Conservation (phyloP, 2,113 vertebrate genomes). For the Gyps fulvus region DNA sequence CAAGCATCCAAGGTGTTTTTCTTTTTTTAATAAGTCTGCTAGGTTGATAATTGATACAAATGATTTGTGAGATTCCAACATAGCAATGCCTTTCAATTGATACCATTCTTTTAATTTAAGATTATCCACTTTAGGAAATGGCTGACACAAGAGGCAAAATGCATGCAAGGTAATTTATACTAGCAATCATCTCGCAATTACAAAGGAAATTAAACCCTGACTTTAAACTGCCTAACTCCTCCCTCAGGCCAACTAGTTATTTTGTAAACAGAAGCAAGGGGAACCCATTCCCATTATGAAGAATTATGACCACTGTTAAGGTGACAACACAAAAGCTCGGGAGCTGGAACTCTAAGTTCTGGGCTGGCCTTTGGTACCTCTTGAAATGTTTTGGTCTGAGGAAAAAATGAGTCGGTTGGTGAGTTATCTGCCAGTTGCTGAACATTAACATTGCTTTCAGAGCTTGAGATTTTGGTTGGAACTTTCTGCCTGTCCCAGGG, state of each 20-base stretch:
- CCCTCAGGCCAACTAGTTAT: conserved; percentile 59
- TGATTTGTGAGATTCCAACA: conserved; percentile 13
- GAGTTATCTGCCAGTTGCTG: not conserved
- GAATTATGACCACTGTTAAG: conserved; percentile 29
- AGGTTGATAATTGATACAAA: conserved; percentile 38
- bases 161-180: conserved; percentile 55
- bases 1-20: not conserved
- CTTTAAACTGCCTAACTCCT: conserved; percentile 59
- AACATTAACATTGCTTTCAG: not conserved
- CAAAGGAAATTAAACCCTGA: conserved; percentile 70
- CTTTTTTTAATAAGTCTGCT: not conserved
- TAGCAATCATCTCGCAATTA: conserved; percentile 73
- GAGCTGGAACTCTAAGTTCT: not conserved
- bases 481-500: not conserved
- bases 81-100: not conserved
- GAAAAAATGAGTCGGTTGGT: not conserved
- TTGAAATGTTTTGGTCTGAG: not conserved
- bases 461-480: not conserved
- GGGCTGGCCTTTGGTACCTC: not conserved
- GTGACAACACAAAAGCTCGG: not conserved
- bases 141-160: conserved; percentile 37
- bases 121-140: conserved; percentile 63
- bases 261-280: conserved; percentile 46
- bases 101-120: conserved; percentile 70
- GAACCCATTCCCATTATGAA: conserved; percentile 24